Conservation (phyloP, 2,113 vertebrate genomes). For the Neolamprologus fasciatus region DNA sequence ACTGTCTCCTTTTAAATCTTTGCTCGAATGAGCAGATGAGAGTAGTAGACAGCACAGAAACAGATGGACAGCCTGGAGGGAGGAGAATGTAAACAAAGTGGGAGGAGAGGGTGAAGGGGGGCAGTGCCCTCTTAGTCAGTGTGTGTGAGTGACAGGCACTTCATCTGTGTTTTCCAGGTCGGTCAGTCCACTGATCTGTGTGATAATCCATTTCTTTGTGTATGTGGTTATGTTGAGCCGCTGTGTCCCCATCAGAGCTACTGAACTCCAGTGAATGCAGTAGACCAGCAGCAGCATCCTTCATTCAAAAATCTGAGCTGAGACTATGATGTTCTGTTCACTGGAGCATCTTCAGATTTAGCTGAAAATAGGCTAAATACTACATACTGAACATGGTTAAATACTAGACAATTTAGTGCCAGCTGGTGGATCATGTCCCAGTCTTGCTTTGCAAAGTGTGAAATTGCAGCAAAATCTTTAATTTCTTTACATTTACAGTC, state of each 20-base stretch:
- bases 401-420: background rate
- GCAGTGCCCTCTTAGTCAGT: background rate
- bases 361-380: background rate
- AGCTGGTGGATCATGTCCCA: background rate
- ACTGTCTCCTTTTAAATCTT: background rate
- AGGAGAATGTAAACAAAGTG: slow-evolving; percentile 39
- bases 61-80: slow-evolving; percentile 44
- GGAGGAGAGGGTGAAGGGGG: background rate
- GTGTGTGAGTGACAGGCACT: background rate
- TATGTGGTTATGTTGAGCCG: background rate
- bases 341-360: background rate
- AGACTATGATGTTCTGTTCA: background rate
- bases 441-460: background rate
- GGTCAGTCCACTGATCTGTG: slow-evolving; percentile 23
- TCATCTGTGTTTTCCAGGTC: slow-evolving; percentile 47
- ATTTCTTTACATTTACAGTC: background rate
- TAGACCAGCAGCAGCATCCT: background rate
- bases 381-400: background rate
- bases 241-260: background rate
- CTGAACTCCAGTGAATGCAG: background rate
- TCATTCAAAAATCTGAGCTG: background rate
- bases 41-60: background rate
- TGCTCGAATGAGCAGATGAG: background rate
- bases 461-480: background rate
- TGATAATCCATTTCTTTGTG: slow-evolving; percentile 35